Evolutionary conservation across 2,113 vertebrate genomes (phyloP).

Genomic region (Chamaetylas fuelleborni): DNA sequence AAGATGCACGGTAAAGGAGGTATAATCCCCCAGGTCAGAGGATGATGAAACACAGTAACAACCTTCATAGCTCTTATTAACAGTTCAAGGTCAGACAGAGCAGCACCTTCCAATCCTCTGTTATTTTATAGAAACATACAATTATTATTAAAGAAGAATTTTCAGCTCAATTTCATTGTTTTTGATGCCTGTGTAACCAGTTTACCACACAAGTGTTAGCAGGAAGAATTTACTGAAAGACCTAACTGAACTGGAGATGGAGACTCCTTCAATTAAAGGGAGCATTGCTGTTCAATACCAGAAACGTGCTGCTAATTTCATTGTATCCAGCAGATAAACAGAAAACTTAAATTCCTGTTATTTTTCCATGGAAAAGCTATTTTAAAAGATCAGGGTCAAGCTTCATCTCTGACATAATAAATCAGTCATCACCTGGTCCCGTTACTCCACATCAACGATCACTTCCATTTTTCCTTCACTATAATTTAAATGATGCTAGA

Average conservation of each 20-base stretch:
- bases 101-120: background rate
- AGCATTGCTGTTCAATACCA: background rate
- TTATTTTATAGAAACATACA: background rate
- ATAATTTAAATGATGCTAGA: background rate
- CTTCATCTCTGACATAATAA: background rate
- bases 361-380: background rate
- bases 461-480: background rate
- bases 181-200: background rate
- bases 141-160: background rate
- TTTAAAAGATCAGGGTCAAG: background rate
- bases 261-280: accelerated
- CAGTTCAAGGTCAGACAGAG: background rate
- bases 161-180: background rate
- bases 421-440: background rate
- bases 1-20: accelerated
- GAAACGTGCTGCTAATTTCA: background rate
- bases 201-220: background rate
- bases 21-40: background rate
- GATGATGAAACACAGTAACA: background rate
- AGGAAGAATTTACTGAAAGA: background rate
- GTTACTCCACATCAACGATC: background rate
- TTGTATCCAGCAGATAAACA: background rate
- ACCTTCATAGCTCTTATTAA: background rate
- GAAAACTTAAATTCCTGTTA: background rate
- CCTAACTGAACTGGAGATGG: background rate